Evolutionary conservation across 1,140 invertebrate genomes (phyloP).

Genomic region (Lasioglossum albipes): DNA sequence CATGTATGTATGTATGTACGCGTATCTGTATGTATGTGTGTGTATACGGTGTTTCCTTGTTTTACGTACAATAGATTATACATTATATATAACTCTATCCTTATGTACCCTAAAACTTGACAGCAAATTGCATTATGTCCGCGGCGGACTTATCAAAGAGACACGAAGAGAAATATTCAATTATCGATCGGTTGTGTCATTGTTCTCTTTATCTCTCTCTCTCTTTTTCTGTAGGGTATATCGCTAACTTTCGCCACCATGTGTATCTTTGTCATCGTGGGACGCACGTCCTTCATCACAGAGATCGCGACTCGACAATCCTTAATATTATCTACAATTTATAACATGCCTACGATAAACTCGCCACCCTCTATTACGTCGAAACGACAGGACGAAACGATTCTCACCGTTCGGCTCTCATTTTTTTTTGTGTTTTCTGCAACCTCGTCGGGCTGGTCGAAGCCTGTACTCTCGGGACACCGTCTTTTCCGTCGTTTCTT

Average conservation of each 20-base stretch:
- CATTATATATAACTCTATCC: constrained; percentile 55
- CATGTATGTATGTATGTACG: background rate
- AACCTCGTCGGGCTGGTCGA: constrained; percentile 8
- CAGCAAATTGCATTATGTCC: constrained; percentile 48
- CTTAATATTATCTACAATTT: constrained; percentile 42
- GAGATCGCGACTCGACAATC: constrained; percentile 56
- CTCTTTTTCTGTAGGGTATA: too few relatives aligned
- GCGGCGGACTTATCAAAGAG: constrained; percentile 33
- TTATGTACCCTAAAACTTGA: constrained; percentile 55
- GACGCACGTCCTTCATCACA: constrained; percentile 34
- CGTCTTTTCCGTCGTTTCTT: too few relatives aligned
- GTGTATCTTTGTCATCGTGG: constrained; percentile 14
- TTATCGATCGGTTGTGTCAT: background rate
- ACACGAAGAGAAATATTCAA: constrained; percentile 36
- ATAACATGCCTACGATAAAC: constrained; percentile 44
- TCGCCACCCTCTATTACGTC: constrained; percentile 23
- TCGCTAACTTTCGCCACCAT: too few relatives aligned
- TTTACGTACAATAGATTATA: constrained; percentile 47
- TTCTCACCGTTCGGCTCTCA: constrained; percentile 8
- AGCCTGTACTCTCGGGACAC: background rate
- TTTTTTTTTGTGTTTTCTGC: constrained; percentile 27
- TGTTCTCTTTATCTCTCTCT: constrained; percentile 10
- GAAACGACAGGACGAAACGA: constrained; percentile 40
- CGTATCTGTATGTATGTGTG: background rate
- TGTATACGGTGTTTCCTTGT: background rate